Conservation (phyloP, 2,888 invertebrate genomes). For the Yponomeuta malinellus region DNA sequence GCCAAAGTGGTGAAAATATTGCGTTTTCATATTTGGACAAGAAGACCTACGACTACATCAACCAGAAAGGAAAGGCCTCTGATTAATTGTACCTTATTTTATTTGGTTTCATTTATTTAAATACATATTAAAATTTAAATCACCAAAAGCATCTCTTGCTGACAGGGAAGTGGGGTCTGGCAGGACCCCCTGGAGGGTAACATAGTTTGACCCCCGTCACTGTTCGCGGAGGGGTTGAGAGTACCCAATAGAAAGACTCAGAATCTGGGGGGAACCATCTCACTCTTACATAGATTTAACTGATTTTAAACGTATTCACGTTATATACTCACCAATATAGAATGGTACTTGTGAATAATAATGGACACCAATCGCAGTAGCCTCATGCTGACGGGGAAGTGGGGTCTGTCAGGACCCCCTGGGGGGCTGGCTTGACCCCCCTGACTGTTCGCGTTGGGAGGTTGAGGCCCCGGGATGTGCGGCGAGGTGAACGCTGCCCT, state of each 20-base stretch:
- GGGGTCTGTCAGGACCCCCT: constrained; percentile 87
- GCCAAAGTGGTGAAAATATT: too few relatives aligned
- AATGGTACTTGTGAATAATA: constrained; percentile 94
- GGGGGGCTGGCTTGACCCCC: constrained; percentile 33
- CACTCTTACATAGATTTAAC: too few relatives aligned
- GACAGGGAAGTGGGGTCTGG: constrained; percentile 97
- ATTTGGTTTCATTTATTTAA: too few relatives aligned
- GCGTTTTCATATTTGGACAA: too few relatives aligned
- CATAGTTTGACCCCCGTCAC: background rate
- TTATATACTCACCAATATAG: constrained; percentile 81
- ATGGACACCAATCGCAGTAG: constrained; percentile 94
- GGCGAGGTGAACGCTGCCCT: constrained; percentile 59
- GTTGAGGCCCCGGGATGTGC: constrained; percentile 53
- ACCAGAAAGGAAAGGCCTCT: too few relatives aligned
- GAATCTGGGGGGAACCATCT: too few relatives aligned
- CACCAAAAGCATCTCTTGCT: constrained; percentile 81
- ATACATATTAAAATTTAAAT: too few relatives aligned
- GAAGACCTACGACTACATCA: too few relatives aligned
- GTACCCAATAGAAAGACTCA: too few relatives aligned
- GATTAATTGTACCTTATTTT: too few relatives aligned
- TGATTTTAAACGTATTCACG: too few relatives aligned
- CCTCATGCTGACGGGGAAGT: constrained; percentile 97
- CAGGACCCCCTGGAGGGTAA: constrained; percentile 70
- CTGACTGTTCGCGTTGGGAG: constrained; percentile 12
- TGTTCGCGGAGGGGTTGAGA: constrained; percentile 18